Evolutionary conservation across 2,888 invertebrate species (phyloP), one percentile per base, ranked within the genome.

Genomic region (Cephonodes hylas): DNA sequence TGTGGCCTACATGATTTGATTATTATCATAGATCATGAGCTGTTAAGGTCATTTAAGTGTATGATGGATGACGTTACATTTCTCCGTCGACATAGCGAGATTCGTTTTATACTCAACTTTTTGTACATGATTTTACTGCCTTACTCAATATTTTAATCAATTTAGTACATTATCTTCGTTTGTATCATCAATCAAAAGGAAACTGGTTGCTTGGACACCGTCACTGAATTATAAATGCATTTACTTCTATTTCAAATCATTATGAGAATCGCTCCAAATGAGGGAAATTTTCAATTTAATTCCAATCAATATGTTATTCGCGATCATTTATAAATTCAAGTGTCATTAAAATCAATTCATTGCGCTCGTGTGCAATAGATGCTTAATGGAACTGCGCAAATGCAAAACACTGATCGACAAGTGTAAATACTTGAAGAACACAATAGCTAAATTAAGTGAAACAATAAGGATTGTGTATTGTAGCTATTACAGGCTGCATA

Each of bases 371-470:
- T 15, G 31, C 23, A 53, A 42, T 42, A 42, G 31, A 8, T 10
- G 42, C 25, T 60, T 38, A 53, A 53, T 60, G 48, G 53, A 60
- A 42, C 53, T 53, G 53, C 53, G 53, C 31, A 53, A 42, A 60
- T 65, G 63, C 59, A 59, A 10, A 67, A 66, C 65, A 58, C 65
- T 66, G 63, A 68, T 65, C 58, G 61, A 81, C 82, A 86, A 86
- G 84, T 85, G 86, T 88, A 89, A 89, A 91, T 91, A 90, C 79
- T 80, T 74, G 79, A 66, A 74, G 81, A 83, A 74, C 78, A 91
- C 91, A 91, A 91, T 91, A 88, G 91, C 84, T 84, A 85, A 90
- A 90, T 89, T 87, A 85, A 86, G 83, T 86, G 88, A 86, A 91
- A 92, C 91, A 92, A 91, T 91, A 89, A 85, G 87, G 89, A 85